Conservation (phyloP, 2,888 invertebrate genomes). For the Bombylius major region DNA sequence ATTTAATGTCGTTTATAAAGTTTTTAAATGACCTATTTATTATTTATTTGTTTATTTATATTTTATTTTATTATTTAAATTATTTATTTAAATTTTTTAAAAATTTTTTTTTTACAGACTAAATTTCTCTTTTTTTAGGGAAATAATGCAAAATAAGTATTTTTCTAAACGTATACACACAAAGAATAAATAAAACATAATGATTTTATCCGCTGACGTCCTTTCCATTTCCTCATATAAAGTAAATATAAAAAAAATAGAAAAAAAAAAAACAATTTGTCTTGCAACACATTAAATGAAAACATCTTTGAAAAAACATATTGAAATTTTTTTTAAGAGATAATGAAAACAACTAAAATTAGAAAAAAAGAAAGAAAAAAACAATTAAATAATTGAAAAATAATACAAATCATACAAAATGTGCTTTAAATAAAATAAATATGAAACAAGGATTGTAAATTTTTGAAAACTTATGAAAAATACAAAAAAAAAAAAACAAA, state of each 20-base stretch:
- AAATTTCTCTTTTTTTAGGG: slow-evolving; percentile 20
- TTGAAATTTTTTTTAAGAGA: neutral
- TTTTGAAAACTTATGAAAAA: neutral
- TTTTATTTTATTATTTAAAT: no score
- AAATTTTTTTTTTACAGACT: neutral
- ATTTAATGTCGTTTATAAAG: no score
- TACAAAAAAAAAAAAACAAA: neutral
- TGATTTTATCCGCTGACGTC: slow-evolving; percentile 28
- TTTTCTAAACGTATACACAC: slow-evolving; percentile 12
- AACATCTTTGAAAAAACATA: neutral
- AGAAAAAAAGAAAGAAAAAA: neutral
- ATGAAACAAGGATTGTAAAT: neutral
- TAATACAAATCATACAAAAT: neutral
- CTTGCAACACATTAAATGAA: neutral
- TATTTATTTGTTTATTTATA: no score
- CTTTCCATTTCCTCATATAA: slow-evolving; percentile 21
- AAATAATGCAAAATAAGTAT: slow-evolving; percentile 28
- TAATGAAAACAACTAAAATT: neutral
- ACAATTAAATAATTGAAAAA: neutral
- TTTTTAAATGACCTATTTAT: no score
- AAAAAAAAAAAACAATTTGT: neutral
- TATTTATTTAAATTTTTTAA: neutral
- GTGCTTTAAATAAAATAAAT: neutral
- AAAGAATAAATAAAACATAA: slow-evolving; percentile 15
- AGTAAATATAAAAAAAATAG: slow-evolving; percentile 21